Evolutionary conservation across 2,113 vertebrate genomes (phyloP), one percentile per base, ranked within the genome.

Genomic region (Taxidea taxus): DNA sequence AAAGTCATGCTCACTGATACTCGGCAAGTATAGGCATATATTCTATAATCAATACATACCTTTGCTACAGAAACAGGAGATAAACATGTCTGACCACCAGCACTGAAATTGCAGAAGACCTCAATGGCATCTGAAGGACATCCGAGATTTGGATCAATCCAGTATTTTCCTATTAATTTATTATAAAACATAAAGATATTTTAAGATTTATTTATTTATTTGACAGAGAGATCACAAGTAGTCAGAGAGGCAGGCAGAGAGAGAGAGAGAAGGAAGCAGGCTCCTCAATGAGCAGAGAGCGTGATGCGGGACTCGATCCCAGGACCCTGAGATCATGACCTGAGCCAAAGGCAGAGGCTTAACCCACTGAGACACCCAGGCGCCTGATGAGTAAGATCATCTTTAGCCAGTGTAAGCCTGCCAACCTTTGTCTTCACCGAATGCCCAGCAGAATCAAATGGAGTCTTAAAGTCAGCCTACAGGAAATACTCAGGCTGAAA

Each of bases 21-120:
- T 91, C 25, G 90, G 58, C 31, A 82, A 87, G 56, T 62, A 84
- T 2, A 64, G 7, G 23, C 6, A 29, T 3, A 64, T 18, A 18
- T n/a, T 51, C 18, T 95, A 47, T 84, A 94, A 54, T 93, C 42
- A 94, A 14, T 12, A 66, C 92, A 2, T 98, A 99, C 99, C 99
- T 99, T 99, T 95, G 99, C 98, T n/a, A 99, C 97, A 91, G 99
- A 99, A 74, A 99, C 80, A 3, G 99, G 99, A 21, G 99, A 98
- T 98, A 99, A 98, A 97, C 99, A 99, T 0, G 99, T 99, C 98
- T 99, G 99, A 68, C 99, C 99, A n/a, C 99, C 99, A 82, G 99
- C 99, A 89, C 99, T 99, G 92, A 99, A 99, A 98, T 99, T 99
- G 98, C 99, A 99, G 98, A 99, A 99, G 97, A 99, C 99, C 96